Conservation (phyloP, 2,888 invertebrate species). For the Drosophila parthenogenetica region DNA sequence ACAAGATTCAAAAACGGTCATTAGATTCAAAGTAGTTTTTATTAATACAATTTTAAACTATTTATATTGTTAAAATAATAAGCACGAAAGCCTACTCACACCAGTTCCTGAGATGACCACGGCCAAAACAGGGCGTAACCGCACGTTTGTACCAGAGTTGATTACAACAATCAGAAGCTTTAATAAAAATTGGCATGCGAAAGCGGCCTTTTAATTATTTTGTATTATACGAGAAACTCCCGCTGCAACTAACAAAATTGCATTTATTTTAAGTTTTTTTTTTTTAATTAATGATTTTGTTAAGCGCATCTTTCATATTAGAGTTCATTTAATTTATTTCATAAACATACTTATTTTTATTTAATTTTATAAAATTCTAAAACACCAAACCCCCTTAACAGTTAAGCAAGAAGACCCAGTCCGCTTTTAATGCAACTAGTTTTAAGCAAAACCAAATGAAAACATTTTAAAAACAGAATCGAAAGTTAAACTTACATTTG, state of each 20-base stretch:
- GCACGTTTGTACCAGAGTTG: slow-evolving; percentile 39
- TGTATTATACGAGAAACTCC: slow-evolving; percentile 65
- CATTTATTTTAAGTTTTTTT: slow-evolving; percentile 54
- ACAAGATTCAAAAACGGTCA: slow-evolving; percentile 44
- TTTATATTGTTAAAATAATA: slow-evolving; percentile 41
- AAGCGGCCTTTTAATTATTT: slow-evolving; percentile 44
- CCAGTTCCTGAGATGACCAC: slow-evolving; percentile 66
- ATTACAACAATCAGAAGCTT: slow-evolving; percentile 57
- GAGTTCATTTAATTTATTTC: slow-evolving; percentile 63
- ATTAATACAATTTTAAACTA: slow-evolving; percentile 30
- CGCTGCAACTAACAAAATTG: slow-evolving; percentile 42
- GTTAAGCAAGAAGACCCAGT: slow-evolving; percentile 48
- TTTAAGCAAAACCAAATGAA: slow-evolving; percentile 38
- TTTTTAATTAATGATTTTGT: background rate
- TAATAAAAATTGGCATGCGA: slow-evolving; percentile 51
- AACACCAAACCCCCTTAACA: slow-evolving; percentile 50
- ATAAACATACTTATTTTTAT: slow-evolving; percentile 38
- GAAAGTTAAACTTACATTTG: slow-evolving; percentile 64
- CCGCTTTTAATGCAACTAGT: slow-evolving; percentile 61
- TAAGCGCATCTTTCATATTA: slow-evolving; percentile 46
- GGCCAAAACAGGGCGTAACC: slow-evolving; percentile 34
- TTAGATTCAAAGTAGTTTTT: slow-evolving; percentile 53
- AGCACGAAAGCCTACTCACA: slow-evolving; percentile 59
- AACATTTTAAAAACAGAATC: slow-evolving; percentile 46
- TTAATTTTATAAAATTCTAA: slow-evolving; percentile 27